These are phyloP conservation scores for Gymnosoma rotundatum DNA, from an alignment of 2,888 invertebrate genomes.

Conservation along the genomic window DNA sequence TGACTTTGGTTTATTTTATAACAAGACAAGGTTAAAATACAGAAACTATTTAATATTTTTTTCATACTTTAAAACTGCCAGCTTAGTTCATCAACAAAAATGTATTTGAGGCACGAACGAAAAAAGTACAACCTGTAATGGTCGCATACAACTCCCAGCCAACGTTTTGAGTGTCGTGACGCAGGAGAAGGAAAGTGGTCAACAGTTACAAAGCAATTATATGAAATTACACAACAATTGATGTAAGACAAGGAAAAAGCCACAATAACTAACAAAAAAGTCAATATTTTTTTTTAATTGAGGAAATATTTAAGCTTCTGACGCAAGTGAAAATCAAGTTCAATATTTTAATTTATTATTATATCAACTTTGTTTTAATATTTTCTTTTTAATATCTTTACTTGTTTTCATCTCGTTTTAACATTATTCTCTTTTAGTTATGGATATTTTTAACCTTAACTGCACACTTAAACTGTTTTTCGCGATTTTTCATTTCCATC, in stretches of 20 bases:
- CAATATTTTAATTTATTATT: constrained; percentile 15
- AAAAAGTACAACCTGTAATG: constrained; percentile 32
- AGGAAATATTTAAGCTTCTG: constrained; percentile 41
- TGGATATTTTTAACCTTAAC: not conserved
- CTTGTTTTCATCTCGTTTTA: not conserved
- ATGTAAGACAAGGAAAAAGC: not conserved
- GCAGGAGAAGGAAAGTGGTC: constrained; percentile 74
- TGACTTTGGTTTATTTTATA: constrained; percentile 75
- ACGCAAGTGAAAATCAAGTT: constrained; percentile 42
- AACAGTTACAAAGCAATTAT: constrained; percentile 80
- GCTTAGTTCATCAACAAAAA: not conserved
- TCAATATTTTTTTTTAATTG: constrained; percentile 12
- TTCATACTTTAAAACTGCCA: constrained; percentile 48
- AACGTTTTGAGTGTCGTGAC: constrained; percentile 50
- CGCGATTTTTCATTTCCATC: constrained; percentile 45
- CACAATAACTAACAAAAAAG: not conserved
- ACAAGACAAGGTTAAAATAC: constrained; percentile 78
- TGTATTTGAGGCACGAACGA: not conserved
- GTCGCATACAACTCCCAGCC: not conserved
- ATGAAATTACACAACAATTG: constrained; percentile 73
- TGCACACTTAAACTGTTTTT: not conserved
- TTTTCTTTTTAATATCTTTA: not conserved
- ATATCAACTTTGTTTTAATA: not conserved
- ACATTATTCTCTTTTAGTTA: not conserved
- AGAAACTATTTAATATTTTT: constrained; percentile 52